Evolutionary conservation across 2,113 vertebrate genomes (phyloP).

Genomic region (Pterocles burchelli): DNA sequence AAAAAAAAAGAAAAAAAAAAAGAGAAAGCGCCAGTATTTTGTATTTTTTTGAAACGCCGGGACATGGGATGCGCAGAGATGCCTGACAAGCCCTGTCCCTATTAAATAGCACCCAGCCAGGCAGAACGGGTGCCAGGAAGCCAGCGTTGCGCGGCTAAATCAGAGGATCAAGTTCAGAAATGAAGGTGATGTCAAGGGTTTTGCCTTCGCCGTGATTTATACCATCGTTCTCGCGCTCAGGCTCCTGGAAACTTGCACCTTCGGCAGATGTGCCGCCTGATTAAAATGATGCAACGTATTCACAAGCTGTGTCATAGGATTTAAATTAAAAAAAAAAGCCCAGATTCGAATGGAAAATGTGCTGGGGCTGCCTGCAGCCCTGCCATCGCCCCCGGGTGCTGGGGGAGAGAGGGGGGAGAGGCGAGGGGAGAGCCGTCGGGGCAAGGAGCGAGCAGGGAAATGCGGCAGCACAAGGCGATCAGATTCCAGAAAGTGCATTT

Average conservation of each 20-base stretch:
- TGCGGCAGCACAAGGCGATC: not conserved
- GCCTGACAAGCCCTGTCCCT: not conserved
- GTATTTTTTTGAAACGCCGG: not conserved
- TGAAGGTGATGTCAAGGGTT: constrained; percentile 47
- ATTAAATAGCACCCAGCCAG: not conserved
- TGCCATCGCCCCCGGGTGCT: not conserved
- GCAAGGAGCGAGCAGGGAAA: not conserved
- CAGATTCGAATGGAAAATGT: not conserved
- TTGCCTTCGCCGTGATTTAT: not conserved
- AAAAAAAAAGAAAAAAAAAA: not conserved
- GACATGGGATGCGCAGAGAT: not conserved
- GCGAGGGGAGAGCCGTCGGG: not conserved
- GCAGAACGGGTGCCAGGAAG: not conserved
- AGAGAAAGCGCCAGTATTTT: too few species aligned
- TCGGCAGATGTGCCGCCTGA: constrained; percentile 44
- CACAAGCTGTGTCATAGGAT: not conserved
- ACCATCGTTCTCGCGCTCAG: not conserved
- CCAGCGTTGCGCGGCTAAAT: not conserved
- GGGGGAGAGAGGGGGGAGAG: not conserved
- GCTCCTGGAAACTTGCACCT: constrained; percentile 56
- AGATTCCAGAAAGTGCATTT: constrained; percentile 15
- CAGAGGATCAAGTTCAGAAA: not conserved
- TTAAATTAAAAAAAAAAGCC: not conserved
- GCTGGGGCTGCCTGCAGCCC: not conserved
- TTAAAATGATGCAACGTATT: constrained; percentile 33